Conservation (phyloP, 2,797 vertebrate genomes). For the Thripadectes ignobilis region DNA sequence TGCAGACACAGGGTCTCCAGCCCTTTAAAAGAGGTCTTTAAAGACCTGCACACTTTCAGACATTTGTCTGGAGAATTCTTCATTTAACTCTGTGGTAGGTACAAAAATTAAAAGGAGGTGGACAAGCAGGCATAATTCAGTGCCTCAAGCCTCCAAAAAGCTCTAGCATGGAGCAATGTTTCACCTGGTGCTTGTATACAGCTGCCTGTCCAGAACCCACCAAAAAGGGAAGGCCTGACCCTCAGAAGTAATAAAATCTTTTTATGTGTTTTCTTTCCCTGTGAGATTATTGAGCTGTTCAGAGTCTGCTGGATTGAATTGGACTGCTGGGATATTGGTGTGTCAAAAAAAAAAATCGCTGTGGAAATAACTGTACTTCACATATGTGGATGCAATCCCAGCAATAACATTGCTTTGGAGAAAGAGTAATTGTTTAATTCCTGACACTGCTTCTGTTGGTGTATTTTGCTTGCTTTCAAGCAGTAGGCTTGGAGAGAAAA, state of each 20-base stretch:
- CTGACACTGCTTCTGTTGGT: neutral
- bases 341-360: neutral
- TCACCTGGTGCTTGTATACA: constrained; percentile 25
- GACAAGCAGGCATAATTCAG: neutral
- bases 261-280: neutral
- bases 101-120: neutral
- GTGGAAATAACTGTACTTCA: neutral
- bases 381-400: neutral
- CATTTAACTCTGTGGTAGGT: neutral
- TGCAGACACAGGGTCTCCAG: neutral
- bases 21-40: neutral
- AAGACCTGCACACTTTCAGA: neutral
- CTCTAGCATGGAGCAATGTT: neutral
- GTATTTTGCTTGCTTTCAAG: neutral
- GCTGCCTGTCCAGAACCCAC: constrained; percentile 5
- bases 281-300: neutral
- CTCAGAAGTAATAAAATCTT: neutral
- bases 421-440: neutral
- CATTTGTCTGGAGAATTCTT: neutral
- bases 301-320: neutral
- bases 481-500: neutral
- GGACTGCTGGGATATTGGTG: neutral
- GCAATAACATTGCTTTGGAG: neutral
- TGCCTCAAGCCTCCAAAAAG: neutral
- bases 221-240: neutral